A percentile compares a stretch with the other conserved stretches of the same genome.
These are phyloP conservation scores for Pangasius macronema DNA, from an alignment of 2,797 vertebrate species.

Conservation along the genomic window DNA sequence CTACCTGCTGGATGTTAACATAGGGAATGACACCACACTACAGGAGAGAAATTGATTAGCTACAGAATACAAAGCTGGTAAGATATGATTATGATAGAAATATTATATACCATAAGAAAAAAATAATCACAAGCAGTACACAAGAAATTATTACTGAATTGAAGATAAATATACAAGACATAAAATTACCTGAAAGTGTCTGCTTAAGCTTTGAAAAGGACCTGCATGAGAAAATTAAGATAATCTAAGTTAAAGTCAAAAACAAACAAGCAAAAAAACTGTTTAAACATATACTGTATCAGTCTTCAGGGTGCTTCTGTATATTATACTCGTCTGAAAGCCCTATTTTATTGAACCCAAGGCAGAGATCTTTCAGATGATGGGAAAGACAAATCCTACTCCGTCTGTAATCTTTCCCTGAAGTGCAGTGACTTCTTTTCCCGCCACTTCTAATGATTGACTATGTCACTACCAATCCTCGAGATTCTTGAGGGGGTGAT, in stretches of 20 bases:
- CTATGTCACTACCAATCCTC: neutral
- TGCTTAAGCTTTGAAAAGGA: neutral
- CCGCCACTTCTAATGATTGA: neutral
- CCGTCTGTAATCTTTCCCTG: neutral
- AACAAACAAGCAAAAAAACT: neutral
- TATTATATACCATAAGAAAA: neutral
- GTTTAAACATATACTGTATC: neutral
- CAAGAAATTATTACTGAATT: neutral
- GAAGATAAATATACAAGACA: neutral
- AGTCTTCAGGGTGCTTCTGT: neutral
- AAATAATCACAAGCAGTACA: neutral
- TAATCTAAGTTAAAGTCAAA: neutral
- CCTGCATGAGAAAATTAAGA: neutral
- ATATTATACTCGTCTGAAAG: neutral
- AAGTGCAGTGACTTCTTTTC: no score
- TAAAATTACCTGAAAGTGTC: conserved; percentile 2
- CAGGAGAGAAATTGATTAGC: neutral
- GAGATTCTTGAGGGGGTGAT: neutral
- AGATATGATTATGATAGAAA: neutral
- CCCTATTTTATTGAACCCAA: neutral
- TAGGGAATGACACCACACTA: conserved; percentile 10
- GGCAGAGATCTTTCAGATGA: neutral
- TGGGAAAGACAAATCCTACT: neutral
- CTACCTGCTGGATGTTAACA: conserved; percentile 2
- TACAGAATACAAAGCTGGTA: neutral